Evolutionary conservation across 2,113 vertebrate species (phyloP), one percentile per base, ranked within the genome.

Genomic region (Alethe diademata): DNA sequence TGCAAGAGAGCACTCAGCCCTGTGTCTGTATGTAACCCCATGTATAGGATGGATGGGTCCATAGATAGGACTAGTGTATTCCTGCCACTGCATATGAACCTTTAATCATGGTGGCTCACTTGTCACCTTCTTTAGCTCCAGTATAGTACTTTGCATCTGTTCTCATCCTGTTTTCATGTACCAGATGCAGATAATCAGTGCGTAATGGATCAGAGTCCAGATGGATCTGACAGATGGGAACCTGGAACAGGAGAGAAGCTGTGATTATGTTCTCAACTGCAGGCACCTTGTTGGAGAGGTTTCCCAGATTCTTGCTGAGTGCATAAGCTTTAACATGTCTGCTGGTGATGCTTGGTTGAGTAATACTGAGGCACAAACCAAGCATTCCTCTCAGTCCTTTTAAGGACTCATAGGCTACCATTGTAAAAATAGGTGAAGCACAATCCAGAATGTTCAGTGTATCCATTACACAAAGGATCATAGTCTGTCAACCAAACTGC

Each of bases 141-240:
- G 11, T 19, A 3, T 6, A 13, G 15, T 54, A 66, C 35, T 69
- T 83, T 57, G 29, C 29, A 33, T 86, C 78, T 80, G 60, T 38
- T 91, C 83, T 64, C 11, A 0, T 73, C 58, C 75, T 80, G 45
- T 57, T 80, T 78, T 67, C 45, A 6, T 54, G 51, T 64, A 78
- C 76, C 93, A 91, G 89, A 74, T 80, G 70, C 87, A 71, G 76
- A 47, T 94, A 81, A 95, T 74, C 65, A 67, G 69, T 35, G 65
- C 0, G 0, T 84, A 58, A 78, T 84, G 84, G 72, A 87, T 89
- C 90, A 78, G 78, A 48, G 65, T 86, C 84, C 92, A 89, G 73
- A 91, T 81, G 87, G 92, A 74, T 87, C 65, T 5, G 11, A 80
- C 87, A 89, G 92, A 86, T 81, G 86, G 92, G 65, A 89, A 91